phyloP scores from a whole-genome alignment of 23 tunicate species.

The Trididemnum clinides region DNA sequence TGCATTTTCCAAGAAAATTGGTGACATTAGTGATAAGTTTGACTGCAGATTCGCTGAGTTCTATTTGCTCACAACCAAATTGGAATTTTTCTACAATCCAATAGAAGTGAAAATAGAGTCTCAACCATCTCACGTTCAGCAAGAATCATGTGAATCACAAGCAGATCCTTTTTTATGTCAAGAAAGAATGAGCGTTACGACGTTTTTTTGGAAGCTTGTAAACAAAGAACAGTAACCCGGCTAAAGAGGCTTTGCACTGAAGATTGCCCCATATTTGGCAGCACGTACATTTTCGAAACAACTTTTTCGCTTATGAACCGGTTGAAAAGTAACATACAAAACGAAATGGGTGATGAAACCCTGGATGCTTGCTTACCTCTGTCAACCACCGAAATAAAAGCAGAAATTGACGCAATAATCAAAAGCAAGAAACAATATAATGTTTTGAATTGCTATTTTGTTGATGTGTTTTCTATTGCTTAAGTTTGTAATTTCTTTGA shows the following conservation, averaged over 20 bases:
- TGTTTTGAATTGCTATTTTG: no score
- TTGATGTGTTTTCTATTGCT: no score
- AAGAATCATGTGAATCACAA: background rate
- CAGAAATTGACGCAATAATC: no score
- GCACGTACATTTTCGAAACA: background rate
- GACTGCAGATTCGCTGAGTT: background rate
- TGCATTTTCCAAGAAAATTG: background rate
- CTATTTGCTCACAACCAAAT: no score
- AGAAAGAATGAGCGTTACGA: background rate
- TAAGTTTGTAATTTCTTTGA: no score
- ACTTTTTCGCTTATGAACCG: background rate
- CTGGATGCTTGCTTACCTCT: background rate
- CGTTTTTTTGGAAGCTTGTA: background rate
- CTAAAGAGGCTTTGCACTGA: background rate
- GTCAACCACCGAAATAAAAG: no score
- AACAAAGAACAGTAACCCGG: background rate
- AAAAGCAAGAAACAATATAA: no score
- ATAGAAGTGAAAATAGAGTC: background rate
- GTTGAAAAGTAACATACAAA: no score
- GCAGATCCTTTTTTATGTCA: background rate
- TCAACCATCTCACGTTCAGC: background rate
- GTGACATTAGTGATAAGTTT: background rate
- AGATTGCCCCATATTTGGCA: background rate
- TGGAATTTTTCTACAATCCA: background rate
- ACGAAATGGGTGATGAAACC: background rate